Base-by-base conservation (phyloP, 1,140 invertebrate species). In the Pentalonia nigronervosa region DNA sequence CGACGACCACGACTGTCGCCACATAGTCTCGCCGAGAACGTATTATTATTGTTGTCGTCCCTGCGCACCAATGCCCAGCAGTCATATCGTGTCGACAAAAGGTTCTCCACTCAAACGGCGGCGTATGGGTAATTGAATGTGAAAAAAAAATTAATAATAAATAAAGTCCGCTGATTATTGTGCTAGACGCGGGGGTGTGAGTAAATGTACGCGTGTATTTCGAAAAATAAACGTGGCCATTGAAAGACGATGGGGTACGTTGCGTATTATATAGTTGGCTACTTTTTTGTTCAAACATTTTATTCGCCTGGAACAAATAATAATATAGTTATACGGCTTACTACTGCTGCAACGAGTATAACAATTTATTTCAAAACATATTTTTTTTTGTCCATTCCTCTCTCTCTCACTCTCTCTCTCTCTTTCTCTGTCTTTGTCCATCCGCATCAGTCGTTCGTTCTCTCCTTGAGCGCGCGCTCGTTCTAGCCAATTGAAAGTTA, bases 281-380 rank as follows among this genome's bases (percentile, higher is more conserved):
- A 36, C 36, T 84, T 25, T 84, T 86, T 86, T 86, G 45, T 86
- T 86, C 41, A 47, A 86, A 86, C 60, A 76, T 76, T 86, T n/a
- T 30, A 86, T 89, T 89, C 23, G 50, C 9, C 9, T n/a, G 87
- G 48, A 56, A 89, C 86, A 89, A 89, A 89, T 56, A 89, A 89
- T 56, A 41, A 41, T 41, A 41, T 41, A 41, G 41, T 41, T 41
- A 41, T 41, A 41, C 41, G 41, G 41, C 4, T 41, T 41, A 41
- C 41, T 41, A 41, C 8, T 23, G 30, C 36, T 17, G 36, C 34
- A 30, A 25, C 34, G 47, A 88, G 47, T 34, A 23, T 60, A 67
- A 90, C 67, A 30, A 90, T 90, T 67, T 67, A 90, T 90, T 67
- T 67, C 21, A 67, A 90, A 60, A 45, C 7, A 45, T 41, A 14